Evolutionary conservation across 2,888 invertebrate species (phyloP).

Genomic region (Luperina nickerlii): DNA sequence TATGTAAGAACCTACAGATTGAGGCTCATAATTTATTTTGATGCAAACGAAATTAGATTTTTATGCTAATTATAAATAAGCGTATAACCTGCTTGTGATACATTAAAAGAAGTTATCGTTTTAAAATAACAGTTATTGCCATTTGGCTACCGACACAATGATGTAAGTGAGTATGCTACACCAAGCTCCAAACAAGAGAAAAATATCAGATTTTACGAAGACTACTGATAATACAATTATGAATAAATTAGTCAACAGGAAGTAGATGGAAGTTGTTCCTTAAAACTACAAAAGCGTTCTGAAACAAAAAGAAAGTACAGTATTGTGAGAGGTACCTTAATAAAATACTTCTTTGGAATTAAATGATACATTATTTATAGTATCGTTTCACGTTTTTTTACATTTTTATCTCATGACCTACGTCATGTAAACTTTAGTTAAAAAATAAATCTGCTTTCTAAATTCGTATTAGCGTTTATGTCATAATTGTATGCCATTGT

Average conservation of each 20-base stretch:
- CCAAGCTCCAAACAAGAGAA: neutral
- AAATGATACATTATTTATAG: too few relatives aligned
- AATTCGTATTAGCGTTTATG: too few relatives aligned
- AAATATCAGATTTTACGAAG: neutral
- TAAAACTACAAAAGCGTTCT: neutral
- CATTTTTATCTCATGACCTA: too few relatives aligned
- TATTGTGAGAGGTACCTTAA: neutral
- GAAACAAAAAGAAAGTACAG: neutral
- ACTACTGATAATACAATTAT: neutral
- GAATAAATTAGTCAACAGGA: neutral
- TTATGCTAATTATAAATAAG: constrained; percentile 40
- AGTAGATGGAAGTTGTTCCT: neutral
- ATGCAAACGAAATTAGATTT: constrained; percentile 33
- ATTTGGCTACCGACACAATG: neutral
- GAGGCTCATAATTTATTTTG: constrained; percentile 37
- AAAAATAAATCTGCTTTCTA: too few relatives aligned
- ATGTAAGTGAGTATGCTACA: neutral
- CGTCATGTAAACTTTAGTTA: too few relatives aligned
- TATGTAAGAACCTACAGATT: constrained; percentile 6
- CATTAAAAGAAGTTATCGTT: constrained; percentile 18
- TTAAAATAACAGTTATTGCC: neutral
- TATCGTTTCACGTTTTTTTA: too few relatives aligned
- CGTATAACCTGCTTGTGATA: constrained; percentile 18
- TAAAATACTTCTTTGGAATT: too few relatives aligned
- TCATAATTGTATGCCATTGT: too few relatives aligned